Percentiles rank a stretch among this genome's conserved stretches.
These are phyloP conservation scores for Nebria brevicollis DNA, from an alignment of 2,888 invertebrate species.

Conservation along the genomic window DNA sequence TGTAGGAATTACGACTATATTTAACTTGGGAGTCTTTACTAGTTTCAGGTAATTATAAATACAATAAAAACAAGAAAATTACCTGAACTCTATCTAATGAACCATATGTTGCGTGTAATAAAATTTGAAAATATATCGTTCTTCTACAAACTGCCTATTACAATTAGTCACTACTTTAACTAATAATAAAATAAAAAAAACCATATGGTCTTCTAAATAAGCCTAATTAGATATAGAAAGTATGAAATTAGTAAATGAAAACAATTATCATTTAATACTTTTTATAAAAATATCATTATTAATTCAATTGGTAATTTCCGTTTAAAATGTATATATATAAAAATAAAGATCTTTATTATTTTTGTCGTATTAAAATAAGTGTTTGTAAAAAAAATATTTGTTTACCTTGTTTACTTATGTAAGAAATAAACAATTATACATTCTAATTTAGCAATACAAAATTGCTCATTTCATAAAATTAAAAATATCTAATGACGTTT, in stretches of 20 bases:
- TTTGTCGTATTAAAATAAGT: no score
- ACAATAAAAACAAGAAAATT: conserved; percentile 8
- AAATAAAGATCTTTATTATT: no score
- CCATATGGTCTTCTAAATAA: conserved; percentile 5
- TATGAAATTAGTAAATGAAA: not conserved
- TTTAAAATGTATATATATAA: not conserved
- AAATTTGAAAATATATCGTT: conserved; percentile 27
- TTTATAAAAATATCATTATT: not conserved
- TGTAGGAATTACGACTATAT: not conserved
- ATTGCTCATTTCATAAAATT: not conserved
- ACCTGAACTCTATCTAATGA: conserved; percentile 27
- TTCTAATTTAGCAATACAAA: not conserved
- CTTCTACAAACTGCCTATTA: not conserved
- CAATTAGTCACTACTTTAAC: not conserved
- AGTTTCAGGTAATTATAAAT: not conserved
- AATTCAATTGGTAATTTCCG: not conserved
- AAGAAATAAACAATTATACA: not conserved
- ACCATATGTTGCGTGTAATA: conserved; percentile 37
- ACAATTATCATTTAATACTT: not conserved
- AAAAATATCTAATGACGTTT: not conserved
- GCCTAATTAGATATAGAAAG: not conserved
- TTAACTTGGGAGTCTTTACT: not conserved
- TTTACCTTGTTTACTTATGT: not conserved
- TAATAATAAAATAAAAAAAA: not conserved
- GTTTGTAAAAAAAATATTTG: no score